phyloP scores from a whole-genome alignment of 2,888 invertebrate species.

The Thyatira batis region DNA sequence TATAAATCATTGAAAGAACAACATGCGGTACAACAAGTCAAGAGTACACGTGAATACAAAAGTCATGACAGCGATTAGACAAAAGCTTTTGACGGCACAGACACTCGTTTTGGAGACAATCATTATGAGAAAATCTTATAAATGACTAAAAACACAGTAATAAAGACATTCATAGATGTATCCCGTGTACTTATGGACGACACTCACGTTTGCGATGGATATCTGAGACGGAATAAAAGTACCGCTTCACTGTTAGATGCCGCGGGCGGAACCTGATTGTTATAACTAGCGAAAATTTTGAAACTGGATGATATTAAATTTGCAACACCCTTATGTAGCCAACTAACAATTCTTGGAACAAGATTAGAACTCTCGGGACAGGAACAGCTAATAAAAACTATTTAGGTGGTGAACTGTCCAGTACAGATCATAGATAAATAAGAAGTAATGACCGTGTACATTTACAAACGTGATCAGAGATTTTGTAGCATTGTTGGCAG shows the following conservation, averaged over 20 bases:
- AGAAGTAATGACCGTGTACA: too few relatives aligned
- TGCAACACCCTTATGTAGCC: conserved; percentile 20
- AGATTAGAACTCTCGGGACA: not conserved
- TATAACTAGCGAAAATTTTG: conserved; percentile 55
- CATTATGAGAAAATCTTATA: conserved; percentile 82
- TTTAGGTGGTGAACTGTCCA: conserved; percentile 1
- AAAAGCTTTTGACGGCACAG: conserved; percentile 77
- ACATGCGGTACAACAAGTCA: conserved; percentile 4
- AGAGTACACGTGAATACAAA: conserved; percentile 50
- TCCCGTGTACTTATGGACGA: conserved; percentile 75
- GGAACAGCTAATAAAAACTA: not conserved
- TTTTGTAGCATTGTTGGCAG: too few relatives aligned
- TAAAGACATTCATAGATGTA: conserved; percentile 82
- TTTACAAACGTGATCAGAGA: too few relatives aligned
- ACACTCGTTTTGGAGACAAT: conserved; percentile 80
- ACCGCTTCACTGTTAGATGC: conserved; percentile 74
- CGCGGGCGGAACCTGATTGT: conserved; percentile 66
- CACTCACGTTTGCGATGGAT: conserved; percentile 79
- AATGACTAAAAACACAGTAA: conserved; percentile 80
- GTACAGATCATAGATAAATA: not conserved
- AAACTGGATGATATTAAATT: conserved; percentile 24
- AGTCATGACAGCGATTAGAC: conserved; percentile 76
- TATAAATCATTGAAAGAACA: not conserved
- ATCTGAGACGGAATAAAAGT: conserved; percentile 79
- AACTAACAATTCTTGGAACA: not conserved